Base-by-base conservation (phyloP, 2,797 vertebrate species). In the Rhabdophis nuchalis region DNA sequence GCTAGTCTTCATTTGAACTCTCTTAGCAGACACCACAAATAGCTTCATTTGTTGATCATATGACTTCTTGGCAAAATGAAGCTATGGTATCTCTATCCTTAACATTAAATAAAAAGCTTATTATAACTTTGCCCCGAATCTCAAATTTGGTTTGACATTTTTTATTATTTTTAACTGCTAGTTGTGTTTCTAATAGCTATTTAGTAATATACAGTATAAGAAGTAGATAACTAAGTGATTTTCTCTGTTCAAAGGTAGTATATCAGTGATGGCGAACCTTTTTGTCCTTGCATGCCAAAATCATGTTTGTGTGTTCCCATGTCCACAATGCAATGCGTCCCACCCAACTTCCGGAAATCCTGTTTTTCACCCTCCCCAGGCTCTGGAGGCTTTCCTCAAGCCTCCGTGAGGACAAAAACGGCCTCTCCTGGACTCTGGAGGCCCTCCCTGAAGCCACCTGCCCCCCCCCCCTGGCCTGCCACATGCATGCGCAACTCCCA, bases 31-130 rank as follows among this genome's bases (percentile, higher is more conserved):
- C 53, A 56, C 32, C 58, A 94, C 25, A 36, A 96, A 95, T 94
- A 95, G 82, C 94, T 95, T 64, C 6, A 36, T 91, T 87, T 50
- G 50, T 57, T 93, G 88, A 91, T 94, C 92, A 89, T 41, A 0
- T 89, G 85, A 92, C 52, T 41, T 6, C 57, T 60, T 87, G 20
- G 50, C 82, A 29, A 86, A 60, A 8, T 52, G 11, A 29, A 89
- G 60, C 36, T 29, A 57, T 20, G 9, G 57, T 46, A 60, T 20
- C 53, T 68, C 52, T 52, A 46, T 9, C 60, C 46, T 29, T 86
- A 32, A 29, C 53, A 90, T 25, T 29, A 61, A 92, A 86, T 27
- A 29, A 16, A 18, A 54, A 32, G 46, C 29, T 52, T n/a, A 90
- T 14, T 52, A 72, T 25, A 57, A 50, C 9, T 10, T 50, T 46